phyloP scores from a whole-genome alignment of 23 tunicate species.

The Trididemnum clinides region DNA sequence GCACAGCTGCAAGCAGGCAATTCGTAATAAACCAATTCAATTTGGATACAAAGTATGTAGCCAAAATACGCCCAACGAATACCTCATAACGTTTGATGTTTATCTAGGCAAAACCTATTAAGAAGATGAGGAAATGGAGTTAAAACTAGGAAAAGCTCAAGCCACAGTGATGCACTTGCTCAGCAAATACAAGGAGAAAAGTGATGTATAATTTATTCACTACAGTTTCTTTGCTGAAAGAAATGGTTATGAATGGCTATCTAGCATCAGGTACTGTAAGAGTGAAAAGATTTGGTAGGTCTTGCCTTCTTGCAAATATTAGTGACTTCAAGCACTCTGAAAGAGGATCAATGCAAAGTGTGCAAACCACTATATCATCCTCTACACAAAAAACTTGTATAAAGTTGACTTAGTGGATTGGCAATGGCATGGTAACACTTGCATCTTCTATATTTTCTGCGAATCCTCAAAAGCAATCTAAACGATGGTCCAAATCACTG shows the following conservation, averaged over 20 bases:
- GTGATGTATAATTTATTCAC: background rate
- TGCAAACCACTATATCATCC: background rate
- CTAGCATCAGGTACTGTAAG: background rate
- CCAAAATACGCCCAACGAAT: background rate
- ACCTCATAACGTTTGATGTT: background rate
- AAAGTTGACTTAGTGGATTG: background rate
- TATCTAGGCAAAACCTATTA: background rate
- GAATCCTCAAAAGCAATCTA: background rate
- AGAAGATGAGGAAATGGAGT: background rate
- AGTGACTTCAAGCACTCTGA: background rate
- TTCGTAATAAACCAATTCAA: background rate
- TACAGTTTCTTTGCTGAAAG: background rate
- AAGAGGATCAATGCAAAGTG: background rate
- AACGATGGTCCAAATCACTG: background rate
- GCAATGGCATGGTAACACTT: background rate
- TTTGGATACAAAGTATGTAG: background rate
- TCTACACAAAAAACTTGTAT: background rate
- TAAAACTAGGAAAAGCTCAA: background rate
- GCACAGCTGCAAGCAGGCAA: conserved; percentile 1
- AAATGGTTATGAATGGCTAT: background rate
- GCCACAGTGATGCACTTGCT: background rate
- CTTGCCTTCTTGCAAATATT: background rate
- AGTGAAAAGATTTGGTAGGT: background rate
- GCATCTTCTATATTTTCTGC: background rate
- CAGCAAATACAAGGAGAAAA: background rate